Evolutionary conservation across 2,113 vertebrate species (phyloP).

Genomic region (Rhea pennata): DNA sequence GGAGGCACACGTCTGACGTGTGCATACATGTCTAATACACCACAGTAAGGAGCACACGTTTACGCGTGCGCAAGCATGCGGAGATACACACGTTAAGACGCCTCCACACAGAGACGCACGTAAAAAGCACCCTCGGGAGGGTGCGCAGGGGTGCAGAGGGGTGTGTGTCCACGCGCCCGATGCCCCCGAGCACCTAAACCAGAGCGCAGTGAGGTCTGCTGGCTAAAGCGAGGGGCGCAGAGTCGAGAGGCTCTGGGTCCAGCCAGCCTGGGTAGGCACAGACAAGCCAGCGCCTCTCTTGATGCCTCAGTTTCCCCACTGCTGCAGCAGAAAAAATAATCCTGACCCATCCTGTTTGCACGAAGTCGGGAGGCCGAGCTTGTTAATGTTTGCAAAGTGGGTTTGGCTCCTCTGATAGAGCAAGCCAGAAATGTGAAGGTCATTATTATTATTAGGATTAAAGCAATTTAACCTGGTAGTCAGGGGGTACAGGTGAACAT

Average conservation of each 20-base stretch:
- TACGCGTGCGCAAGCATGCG: background rate
- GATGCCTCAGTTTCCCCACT: slow-evolving; percentile 48
- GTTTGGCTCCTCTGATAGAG: slow-evolving; percentile 54
- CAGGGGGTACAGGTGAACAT: background rate
- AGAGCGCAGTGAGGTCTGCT: background rate
- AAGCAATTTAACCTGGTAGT: background rate
- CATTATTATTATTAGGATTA: slow-evolving; percentile 58
- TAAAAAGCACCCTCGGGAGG: background rate
- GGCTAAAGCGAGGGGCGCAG: background rate
- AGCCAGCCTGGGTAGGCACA: background rate
- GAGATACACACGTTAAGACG: background rate
- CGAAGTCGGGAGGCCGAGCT: background rate
- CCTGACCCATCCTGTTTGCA: slow-evolving; percentile 4
- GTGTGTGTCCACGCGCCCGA: accelerated
- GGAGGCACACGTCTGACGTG: background rate
- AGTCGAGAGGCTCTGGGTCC: background rate
- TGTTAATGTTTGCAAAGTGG: slow-evolving; percentile 48
- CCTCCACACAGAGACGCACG: accelerated
- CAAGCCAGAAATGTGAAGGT: slow-evolving; percentile 56
- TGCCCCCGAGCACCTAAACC: background rate
- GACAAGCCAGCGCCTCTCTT: background rate
- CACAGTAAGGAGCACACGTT: accelerated
- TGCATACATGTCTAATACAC: background rate
- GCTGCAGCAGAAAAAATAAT: background rate
- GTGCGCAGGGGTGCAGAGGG: background rate